Conservation (phyloP, 2,797 vertebrate species). For the Malacoraja senta region DNA sequence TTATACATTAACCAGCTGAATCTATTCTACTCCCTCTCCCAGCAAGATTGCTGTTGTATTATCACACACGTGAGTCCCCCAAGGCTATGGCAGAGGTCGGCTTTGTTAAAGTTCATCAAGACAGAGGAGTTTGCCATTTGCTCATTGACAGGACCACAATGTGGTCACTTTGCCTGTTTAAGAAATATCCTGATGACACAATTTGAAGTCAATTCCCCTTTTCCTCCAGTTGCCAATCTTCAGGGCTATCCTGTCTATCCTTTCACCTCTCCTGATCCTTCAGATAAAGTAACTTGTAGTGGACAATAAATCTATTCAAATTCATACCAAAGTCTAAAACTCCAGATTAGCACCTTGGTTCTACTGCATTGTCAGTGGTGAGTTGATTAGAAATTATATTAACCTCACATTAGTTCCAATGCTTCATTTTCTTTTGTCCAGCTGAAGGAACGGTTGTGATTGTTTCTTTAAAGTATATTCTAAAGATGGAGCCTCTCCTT, state of each 20-base stretch:
- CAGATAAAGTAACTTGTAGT: too few relatives aligned
- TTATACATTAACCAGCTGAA: background rate
- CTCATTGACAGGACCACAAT: background rate
- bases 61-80: background rate
- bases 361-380: too few relatives aligned
- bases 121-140: background rate
- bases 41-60: background rate
- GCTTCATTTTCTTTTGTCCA: too few relatives aligned
- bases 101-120: background rate
- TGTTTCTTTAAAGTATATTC: too few relatives aligned
- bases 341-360: too few relatives aligned
- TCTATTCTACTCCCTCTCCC: background rate
- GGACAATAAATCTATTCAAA: too few relatives aligned
- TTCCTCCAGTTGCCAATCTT: background rate
- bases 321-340: too few relatives aligned
- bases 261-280: too few relatives aligned
- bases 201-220: background rate
- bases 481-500: too few relatives aligned
- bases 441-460: too few relatives aligned
- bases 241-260: background rate
- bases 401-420: too few relatives aligned
- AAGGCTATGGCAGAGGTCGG: background rate
- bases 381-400: too few relatives aligned
- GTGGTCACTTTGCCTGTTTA: background rate
- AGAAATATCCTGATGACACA: background rate